A percentile compares a stretch with the other conserved stretches of the same genome.
Evolutionary conservation across 2,888 invertebrate genomes (phyloP).

Genomic region (Sarcophaga carnaria): DNA sequence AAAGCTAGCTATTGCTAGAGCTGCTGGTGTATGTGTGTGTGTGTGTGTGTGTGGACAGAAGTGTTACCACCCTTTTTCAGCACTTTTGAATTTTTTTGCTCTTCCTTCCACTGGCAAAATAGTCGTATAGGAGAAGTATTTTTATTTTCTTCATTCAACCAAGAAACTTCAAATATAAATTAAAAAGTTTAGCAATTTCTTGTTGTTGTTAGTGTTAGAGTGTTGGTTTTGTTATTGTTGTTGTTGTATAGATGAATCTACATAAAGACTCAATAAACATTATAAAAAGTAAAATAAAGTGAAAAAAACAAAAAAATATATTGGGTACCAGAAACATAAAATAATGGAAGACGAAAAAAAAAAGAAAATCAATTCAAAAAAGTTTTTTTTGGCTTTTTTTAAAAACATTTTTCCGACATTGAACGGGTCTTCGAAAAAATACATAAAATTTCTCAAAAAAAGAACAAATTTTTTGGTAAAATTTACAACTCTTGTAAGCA

Average conservation of each 20-base stretch:
- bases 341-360: neutral
- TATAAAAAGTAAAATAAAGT: constrained; percentile 44
- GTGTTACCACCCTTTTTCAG: constrained; percentile 74
- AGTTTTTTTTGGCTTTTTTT: constrained; percentile 33
- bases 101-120: neutral
- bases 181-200: constrained; percentile 80
- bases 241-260: constrained; percentile 61
- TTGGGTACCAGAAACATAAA: neutral
- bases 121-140: neutral
- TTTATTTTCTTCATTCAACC: constrained; percentile 44
- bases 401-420: constrained; percentile 37
- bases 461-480: constrained; percentile 3
- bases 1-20: neutral
- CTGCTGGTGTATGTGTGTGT: neutral
- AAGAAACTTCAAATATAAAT: constrained; percentile 80
- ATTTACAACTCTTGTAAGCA: constrained; percentile 9
- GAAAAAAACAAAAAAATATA: neutral
- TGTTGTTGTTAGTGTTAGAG: constrained; percentile 71
- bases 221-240: constrained; percentile 65
- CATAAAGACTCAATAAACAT: constrained; percentile 69
- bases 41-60: constrained; percentile 53
- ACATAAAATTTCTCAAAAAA: neutral
- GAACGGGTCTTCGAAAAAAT: constrained; percentile 37
- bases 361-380: constrained; percentile 15
- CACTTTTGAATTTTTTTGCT: constrained; percentile 72